Conservation (phyloP, 2,797 vertebrate genomes). For the Peromyscus nudipes region DNA sequence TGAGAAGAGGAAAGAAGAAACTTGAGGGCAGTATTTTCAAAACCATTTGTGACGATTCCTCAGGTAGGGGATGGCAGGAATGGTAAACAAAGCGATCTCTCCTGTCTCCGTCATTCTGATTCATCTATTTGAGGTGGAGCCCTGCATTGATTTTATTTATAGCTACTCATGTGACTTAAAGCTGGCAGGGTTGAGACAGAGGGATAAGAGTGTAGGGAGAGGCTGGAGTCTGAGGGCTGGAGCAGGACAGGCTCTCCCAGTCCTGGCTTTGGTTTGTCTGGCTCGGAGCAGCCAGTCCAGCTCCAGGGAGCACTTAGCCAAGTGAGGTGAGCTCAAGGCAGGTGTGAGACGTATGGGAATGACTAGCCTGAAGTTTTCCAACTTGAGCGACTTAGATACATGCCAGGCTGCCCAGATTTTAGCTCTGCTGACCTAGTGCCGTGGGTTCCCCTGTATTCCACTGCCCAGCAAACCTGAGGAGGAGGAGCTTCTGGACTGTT, state of each 20-base stretch:
- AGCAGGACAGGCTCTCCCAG: background rate
- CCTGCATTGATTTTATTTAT: background rate
- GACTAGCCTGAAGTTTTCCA: background rate
- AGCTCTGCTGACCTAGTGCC: background rate
- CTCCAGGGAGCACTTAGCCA: background rate
- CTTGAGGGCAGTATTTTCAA: background rate
- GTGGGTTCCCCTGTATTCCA: background rate
- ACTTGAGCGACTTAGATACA: background rate
- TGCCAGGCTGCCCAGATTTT: background rate
- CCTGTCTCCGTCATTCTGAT: background rate
- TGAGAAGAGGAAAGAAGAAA: background rate
- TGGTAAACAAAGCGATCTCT: background rate
- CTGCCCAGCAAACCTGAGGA: background rate
- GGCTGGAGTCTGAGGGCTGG: too few relatives aligned
- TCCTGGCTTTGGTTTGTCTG: background rate
- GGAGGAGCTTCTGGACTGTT: too few relatives aligned
- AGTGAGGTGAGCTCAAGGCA: too few relatives aligned
- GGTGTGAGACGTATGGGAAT: background rate
- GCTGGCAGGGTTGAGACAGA: background rate
- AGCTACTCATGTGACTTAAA: background rate
- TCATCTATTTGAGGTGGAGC: constrained; percentile 6
- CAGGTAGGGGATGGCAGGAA: background rate
- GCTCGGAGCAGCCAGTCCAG: background rate
- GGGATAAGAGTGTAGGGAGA: background rate
- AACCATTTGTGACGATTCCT: background rate